Evolutionary conservation across 2,113 vertebrate species (phyloP).

Genomic region (Dissostichus mawsoni): DNA sequence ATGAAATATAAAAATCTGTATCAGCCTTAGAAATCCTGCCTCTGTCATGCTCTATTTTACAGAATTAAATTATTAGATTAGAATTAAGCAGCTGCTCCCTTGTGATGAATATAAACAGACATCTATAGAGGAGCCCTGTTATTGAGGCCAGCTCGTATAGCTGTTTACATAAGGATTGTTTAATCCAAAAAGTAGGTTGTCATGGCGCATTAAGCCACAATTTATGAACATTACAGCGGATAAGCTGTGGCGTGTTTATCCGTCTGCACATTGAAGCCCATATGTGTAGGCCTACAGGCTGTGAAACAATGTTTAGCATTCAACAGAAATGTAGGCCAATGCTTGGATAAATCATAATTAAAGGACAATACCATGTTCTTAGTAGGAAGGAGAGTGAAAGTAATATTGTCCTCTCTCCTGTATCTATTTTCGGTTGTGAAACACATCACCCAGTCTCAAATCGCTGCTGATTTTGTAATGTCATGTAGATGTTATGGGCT

Average conservation of each 20-base stretch:
- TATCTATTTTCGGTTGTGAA: not conserved
- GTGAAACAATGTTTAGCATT: not conserved
- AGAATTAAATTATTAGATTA: not conserved
- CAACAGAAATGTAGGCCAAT: constrained; percentile 28
- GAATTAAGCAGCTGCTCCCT: constrained; percentile 31
- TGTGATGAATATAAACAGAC: constrained; percentile 6
- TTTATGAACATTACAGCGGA: constrained; percentile 59
- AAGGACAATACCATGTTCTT: not conserved
- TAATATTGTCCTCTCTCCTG: not conserved
- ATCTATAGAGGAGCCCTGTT: constrained; percentile 17
- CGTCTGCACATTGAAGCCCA: constrained; percentile 31
- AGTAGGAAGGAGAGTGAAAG: not conserved
- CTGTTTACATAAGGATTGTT: constrained; percentile 51
- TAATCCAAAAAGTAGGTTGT: constrained; percentile 60
- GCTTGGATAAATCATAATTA: not conserved
- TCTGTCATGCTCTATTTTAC: not conserved
- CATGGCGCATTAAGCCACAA: constrained; percentile 34
- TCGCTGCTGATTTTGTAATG: constrained; percentile 25
- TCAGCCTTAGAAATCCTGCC: not conserved
- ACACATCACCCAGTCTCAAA: constrained; percentile 3
- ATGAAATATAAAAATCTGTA: not conserved
- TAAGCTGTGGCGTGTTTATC: constrained; percentile 46
- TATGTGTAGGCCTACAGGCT: constrained; percentile 24
- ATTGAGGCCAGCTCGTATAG: constrained; percentile 62
- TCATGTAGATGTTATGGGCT: constrained; percentile 11